Evolutionary conservation across 2,113 vertebrate species (phyloP).

Genomic region (Dermatemys mawii): DNA sequence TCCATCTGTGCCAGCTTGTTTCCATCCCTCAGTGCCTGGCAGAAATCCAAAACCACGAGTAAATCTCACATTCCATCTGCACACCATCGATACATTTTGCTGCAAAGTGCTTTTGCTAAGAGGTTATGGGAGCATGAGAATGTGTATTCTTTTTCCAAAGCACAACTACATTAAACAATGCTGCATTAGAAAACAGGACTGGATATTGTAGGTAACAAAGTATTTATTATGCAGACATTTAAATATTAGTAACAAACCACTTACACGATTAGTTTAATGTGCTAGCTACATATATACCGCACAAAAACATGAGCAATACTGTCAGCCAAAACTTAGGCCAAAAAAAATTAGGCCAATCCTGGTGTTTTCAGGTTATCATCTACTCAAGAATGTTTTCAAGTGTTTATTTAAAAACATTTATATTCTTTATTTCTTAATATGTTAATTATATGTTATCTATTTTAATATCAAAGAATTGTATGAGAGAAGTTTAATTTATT

Average conservation of each 20-base stretch:
- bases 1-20: slow-evolving; percentile 87
- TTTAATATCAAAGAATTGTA: background rate
- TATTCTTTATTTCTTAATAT: background rate
- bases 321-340: background rate
- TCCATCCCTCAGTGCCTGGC: slow-evolving; percentile 86
- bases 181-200: slow-evolving; percentile 24
- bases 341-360: slow-evolving; percentile 4
- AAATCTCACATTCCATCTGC: slow-evolving; percentile 67
- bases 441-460: background rate
- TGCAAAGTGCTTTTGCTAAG: slow-evolving; percentile 55
- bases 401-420: background rate
- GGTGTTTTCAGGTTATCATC: background rate
- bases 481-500: background rate
- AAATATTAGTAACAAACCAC: slow-evolving; percentile 65
- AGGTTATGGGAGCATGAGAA: slow-evolving; percentile 59
- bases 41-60: slow-evolving; percentile 68
- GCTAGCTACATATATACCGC: slow-evolving; percentile 13
- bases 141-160: slow-evolving; percentile 42
- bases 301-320: background rate
- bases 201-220: background rate
- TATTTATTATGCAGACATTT: background rate
- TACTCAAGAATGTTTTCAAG: background rate
- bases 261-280: slow-evolving; percentile 65
- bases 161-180: slow-evolving; percentile 23
- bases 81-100: background rate